phyloP scores from a whole-genome alignment of 2,113 vertebrate species.

The Tautogolabrus adspersus region DNA sequence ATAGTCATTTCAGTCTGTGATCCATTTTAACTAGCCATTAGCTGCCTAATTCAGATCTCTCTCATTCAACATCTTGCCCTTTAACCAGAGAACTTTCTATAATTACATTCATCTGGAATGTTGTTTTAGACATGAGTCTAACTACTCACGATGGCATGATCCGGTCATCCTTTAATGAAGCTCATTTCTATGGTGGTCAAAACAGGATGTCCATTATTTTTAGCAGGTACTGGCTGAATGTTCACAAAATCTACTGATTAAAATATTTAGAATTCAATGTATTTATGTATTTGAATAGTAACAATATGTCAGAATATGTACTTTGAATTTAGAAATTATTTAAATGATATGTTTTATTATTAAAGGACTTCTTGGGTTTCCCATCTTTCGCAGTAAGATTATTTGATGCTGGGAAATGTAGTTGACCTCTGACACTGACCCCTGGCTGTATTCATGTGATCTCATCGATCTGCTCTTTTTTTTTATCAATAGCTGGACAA shows the following conservation, averaged over 20 bases:
- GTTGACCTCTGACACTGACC: conserved; percentile 21
- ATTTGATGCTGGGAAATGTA: neutral
- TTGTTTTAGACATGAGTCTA: no score
- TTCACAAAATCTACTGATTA: no score
- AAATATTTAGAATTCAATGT: no score
- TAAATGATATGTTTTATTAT: neutral
- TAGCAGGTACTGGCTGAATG: no score
- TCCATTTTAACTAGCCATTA: no score
- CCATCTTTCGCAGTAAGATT: conserved; percentile 4
- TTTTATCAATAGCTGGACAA: conserved; percentile 90
- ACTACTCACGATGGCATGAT: no score
- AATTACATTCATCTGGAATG: neutral
- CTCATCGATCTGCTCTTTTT: conserved; percentile 61
- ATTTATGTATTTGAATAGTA: neutral
- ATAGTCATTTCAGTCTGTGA: no score
- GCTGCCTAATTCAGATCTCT: no score
- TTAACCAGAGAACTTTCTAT: no score
- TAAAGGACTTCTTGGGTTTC: neutral
- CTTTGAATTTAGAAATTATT: neutral
- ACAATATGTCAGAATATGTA: neutral
- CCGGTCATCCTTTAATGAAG: no score
- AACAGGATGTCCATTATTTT: neutral
- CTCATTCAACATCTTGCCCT: no score
- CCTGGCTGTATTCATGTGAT: conserved; percentile 14
- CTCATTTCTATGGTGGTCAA: neutral